Evolutionary conservation across 2,888 invertebrate genomes (phyloP).

Genomic region (Mongoloraphidia duomilia): DNA sequence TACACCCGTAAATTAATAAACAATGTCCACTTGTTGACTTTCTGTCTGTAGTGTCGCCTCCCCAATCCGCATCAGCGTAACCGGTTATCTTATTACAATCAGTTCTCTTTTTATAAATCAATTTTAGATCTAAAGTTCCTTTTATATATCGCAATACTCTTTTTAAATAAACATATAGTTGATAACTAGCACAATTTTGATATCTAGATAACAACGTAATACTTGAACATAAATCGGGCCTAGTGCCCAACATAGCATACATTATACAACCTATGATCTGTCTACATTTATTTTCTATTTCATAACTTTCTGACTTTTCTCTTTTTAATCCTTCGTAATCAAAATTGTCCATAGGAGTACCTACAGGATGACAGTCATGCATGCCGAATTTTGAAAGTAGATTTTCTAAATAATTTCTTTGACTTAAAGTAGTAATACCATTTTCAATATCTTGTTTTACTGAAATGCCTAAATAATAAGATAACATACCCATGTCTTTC

Average conservation of each 20-base stretch:
- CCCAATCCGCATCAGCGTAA: conserved; percentile 4
- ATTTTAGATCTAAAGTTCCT: too few relatives aligned
- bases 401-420: conserved; percentile 5
- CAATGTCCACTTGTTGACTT: conserved; percentile 3
- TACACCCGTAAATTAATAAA: background rate
- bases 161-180: too few relatives aligned
- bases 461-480: conserved; percentile 2
- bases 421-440: conserved; percentile 1
- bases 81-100: background rate
- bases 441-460: conserved; percentile 4
- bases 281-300: too few relatives aligned
- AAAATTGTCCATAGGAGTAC: conserved; percentile 5
- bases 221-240: background rate
- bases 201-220: background rate
- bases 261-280: too few relatives aligned
- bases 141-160: too few relatives aligned
- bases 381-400: conserved; percentile 1
- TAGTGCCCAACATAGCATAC: background rate
- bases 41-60: conserved; percentile 3
- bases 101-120: background rate
- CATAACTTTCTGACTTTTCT: too few relatives aligned
- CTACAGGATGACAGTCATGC: conserved; percentile 4
- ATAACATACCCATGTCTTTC: conserved; percentile 5
- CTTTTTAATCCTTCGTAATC: too few relatives aligned
- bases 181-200: too few relatives aligned